These are phyloP conservation scores for Pasiphila rectangulata DNA, from an alignment of 2,888 invertebrate species.

Conservation along the genomic window DNA sequence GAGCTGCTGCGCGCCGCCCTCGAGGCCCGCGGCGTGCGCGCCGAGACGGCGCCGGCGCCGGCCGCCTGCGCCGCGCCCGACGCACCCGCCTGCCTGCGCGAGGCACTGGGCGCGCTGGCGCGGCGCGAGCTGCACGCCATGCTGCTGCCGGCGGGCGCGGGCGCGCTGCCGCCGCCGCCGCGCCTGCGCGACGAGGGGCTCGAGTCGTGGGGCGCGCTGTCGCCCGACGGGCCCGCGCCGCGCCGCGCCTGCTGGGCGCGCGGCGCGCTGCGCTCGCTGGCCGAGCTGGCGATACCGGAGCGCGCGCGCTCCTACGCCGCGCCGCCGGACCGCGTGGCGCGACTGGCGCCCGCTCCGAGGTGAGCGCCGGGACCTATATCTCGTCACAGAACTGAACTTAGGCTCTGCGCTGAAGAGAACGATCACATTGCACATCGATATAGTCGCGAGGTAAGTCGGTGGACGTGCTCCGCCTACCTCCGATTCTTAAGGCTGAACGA, in stretches of 20 bases:
- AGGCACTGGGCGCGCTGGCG: slow-evolving; percentile 31
- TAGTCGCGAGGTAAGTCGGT: no score
- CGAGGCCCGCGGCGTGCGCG: slow-evolving; percentile 31
- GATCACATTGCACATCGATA: no score
- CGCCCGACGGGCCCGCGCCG: slow-evolving; percentile 48
- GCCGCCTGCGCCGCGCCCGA: slow-evolving; percentile 32
- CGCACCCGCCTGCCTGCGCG: slow-evolving; percentile 29
- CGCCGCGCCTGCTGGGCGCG: slow-evolving; percentile 48
- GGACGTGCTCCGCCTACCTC: no score
- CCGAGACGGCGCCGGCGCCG: slow-evolving; percentile 27
- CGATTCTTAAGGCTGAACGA: no score
- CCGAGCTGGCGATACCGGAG: slow-evolving; percentile 48
- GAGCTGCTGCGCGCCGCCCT: slow-evolving; percentile 35
- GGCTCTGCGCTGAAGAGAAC: no score
- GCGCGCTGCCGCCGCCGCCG: slow-evolving; percentile 37
- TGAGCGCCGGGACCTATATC: slow-evolving; percentile 4
- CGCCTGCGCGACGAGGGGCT: slow-evolving; percentile 54
- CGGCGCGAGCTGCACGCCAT: slow-evolving; percentile 35
- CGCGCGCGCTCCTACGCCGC: slow-evolving; percentile 35
- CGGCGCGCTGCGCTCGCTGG: slow-evolving; percentile 47
- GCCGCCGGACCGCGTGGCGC: slow-evolving; percentile 34
- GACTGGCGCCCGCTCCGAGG: slow-evolving; percentile 28
- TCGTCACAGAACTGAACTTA: no score
- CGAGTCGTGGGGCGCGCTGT: slow-evolving; percentile 53
- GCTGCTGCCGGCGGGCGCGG: slow-evolving; percentile 31